phyloP scores from a whole-genome alignment of 2,888 invertebrate genomes.

The Oligia fasciuncula region DNA sequence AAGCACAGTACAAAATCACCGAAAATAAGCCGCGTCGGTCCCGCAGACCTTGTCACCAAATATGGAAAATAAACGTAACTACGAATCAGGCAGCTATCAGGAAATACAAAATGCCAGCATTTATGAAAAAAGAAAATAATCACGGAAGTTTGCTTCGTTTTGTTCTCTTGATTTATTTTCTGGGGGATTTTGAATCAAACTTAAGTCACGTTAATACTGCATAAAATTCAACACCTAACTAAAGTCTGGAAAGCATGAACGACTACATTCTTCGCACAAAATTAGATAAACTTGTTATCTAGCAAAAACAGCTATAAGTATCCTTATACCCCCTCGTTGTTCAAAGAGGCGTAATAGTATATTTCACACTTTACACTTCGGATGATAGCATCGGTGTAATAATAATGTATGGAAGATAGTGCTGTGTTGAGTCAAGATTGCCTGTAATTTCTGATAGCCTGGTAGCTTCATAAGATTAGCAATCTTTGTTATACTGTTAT shows the following conservation, averaged over 20 bases:
- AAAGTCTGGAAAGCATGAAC: neutral
- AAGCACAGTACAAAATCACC: too few relatives aligned
- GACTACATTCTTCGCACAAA: neutral
- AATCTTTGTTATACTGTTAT: constrained; percentile 34
- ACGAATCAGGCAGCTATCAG: too few relatives aligned
- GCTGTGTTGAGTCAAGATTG: constrained; percentile 10
- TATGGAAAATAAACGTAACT: too few relatives aligned
- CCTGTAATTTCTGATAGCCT: constrained; percentile 35
- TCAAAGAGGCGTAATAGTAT: constrained; percentile 44
- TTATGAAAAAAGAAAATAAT: too few relatives aligned
- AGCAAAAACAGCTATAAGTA: constrained; percentile 40
- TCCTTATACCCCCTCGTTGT: constrained; percentile 32
- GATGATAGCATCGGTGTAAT: constrained; percentile 54
- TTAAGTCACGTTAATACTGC: neutral
- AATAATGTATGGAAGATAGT: constrained; percentile 43
- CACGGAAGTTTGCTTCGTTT: too few relatives aligned
- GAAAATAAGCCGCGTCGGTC: too few relatives aligned
- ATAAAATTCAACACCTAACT: neutral
- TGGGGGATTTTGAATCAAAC: neutral
- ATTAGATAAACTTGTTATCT: constrained; percentile 38
- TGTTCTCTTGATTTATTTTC: neutral
- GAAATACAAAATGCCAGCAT: too few relatives aligned
- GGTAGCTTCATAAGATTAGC: constrained; percentile 31
- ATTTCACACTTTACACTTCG: constrained; percentile 53
- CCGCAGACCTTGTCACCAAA: too few relatives aligned